Percentiles rank a stretch among this genome's conserved stretches.
These are phyloP conservation scores for Troides helena DNA, from an alignment of 2,888 invertebrate species.

Conservation along the genomic window DNA sequence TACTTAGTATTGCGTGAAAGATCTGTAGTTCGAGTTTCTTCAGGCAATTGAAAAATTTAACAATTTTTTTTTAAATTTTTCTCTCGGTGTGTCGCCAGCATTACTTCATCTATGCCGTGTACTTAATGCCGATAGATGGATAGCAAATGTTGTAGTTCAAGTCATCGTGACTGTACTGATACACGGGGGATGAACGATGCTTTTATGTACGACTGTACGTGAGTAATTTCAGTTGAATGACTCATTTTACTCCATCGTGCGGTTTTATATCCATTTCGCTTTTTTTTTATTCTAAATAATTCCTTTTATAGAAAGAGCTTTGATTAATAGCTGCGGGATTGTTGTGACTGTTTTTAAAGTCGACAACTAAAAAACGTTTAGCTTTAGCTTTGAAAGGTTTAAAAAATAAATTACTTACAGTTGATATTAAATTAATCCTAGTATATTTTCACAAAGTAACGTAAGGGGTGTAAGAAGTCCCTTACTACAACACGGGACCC, in stretches of 20 bases:
- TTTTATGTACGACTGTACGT: slow-evolving; percentile 20
- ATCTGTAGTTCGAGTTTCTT: too few relatives aligned
- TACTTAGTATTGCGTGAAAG: too few relatives aligned
- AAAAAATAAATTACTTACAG: too few relatives aligned
- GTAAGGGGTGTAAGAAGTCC: too few relatives aligned
- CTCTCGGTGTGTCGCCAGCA: slow-evolving; percentile 37
- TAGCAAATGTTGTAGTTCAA: slow-evolving; percentile 64
- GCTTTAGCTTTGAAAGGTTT: too few relatives aligned
- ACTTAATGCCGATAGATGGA: slow-evolving; percentile 71
- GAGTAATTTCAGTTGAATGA: slow-evolving; percentile 26
- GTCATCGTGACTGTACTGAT: slow-evolving; percentile 61
- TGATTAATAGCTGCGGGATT: too few relatives aligned
- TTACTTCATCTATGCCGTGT: slow-evolving; percentile 39
- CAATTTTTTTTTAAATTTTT: background rate
- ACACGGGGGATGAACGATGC: slow-evolving; percentile 27
- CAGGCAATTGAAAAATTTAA: too few relatives aligned
- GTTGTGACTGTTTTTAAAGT: background rate
- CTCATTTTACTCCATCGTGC: slow-evolving; percentile 25
- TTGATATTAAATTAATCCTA: too few relatives aligned
- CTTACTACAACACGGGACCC: too few relatives aligned
- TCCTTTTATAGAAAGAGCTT: too few relatives aligned
- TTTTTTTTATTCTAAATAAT: background rate
- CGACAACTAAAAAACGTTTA: background rate
- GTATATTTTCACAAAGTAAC: too few relatives aligned
- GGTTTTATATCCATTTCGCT: slow-evolving; percentile 1